These are phyloP conservation scores for Poeciliopsis prolifica DNA, from an alignment of 2,113 vertebrate genomes.

Conservation along the genomic window DNA sequence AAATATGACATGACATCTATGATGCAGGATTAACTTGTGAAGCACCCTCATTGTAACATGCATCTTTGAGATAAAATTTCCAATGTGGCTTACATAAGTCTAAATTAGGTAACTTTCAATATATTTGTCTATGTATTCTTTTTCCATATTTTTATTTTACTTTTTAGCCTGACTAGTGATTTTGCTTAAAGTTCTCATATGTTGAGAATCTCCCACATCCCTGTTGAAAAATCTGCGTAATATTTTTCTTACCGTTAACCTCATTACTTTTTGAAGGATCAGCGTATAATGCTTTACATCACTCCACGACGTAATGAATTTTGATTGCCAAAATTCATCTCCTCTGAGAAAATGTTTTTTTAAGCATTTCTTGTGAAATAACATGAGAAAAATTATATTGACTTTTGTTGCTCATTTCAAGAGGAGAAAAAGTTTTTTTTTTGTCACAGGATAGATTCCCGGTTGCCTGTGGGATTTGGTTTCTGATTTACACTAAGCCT, in stretches of 20 bases:
- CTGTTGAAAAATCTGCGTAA: background rate
- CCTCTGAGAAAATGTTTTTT: background rate
- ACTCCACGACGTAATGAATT: background rate
- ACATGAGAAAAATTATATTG: background rate
- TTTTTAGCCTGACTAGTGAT: background rate
- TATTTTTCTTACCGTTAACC: too few relatives aligned
- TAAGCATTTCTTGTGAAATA: background rate
- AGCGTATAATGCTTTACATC: background rate
- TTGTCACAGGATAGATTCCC: slow-evolving; percentile 6
- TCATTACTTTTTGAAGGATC: too few relatives aligned
- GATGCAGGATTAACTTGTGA: too few relatives aligned
- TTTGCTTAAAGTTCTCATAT: background rate
- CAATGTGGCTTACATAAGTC: too few relatives aligned
- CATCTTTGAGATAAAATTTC: too few relatives aligned
- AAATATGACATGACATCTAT: too few relatives aligned
- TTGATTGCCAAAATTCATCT: background rate
- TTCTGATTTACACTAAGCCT: slow-evolving; percentile 40
- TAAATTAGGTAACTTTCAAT: too few relatives aligned
- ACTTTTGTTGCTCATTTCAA: background rate
- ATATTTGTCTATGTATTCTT: too few relatives aligned
- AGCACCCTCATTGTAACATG: too few relatives aligned
- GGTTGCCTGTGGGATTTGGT: slow-evolving; percentile 24
- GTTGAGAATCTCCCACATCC: background rate
- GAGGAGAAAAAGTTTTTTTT: background rate
- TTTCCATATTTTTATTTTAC: background rate